Percentiles rank a stretch among this genome's conserved stretches.
Evolutionary conservation across 2,797 vertebrate genomes (phyloP).

Genomic region (Fringilla coelebs): DNA sequence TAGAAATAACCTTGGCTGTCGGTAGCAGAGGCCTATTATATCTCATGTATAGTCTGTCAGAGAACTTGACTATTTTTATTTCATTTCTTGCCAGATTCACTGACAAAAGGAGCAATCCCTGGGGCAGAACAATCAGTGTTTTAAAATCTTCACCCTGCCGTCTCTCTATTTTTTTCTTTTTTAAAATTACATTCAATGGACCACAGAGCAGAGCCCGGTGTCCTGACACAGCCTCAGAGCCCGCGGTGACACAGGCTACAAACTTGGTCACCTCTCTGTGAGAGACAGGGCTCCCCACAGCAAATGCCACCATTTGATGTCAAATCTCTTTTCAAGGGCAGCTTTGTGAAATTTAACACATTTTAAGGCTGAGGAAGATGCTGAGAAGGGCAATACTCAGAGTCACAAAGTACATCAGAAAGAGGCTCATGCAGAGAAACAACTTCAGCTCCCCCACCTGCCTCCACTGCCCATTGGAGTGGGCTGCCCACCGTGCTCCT

Average conservation of each 20-base stretch:
- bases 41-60: not conserved
- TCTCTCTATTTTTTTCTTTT: not conserved
- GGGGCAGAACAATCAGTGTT: not conserved
- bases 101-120: not conserved
- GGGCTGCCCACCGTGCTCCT: not conserved
- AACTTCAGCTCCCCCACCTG: not conserved
- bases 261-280: not conserved
- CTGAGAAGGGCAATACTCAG: not conserved
- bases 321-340: not conserved
- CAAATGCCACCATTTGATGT: not conserved
- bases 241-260: fast-evolving
- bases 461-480: not conserved
- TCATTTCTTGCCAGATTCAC: slow-evolving; percentile 1
- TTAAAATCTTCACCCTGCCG: not conserved
- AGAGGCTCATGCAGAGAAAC: not conserved
- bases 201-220: not conserved
- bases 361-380: not conserved
- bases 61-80: not conserved
- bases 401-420: not conserved
- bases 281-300: not conserved
- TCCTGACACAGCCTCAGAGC: not conserved
- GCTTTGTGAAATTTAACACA: not conserved
- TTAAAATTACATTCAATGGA: not conserved
- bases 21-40: not conserved
- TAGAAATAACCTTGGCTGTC: not conserved